Base-by-base conservation (phyloP, 2,797 vertebrate species). In the Anableps anableps region DNA sequence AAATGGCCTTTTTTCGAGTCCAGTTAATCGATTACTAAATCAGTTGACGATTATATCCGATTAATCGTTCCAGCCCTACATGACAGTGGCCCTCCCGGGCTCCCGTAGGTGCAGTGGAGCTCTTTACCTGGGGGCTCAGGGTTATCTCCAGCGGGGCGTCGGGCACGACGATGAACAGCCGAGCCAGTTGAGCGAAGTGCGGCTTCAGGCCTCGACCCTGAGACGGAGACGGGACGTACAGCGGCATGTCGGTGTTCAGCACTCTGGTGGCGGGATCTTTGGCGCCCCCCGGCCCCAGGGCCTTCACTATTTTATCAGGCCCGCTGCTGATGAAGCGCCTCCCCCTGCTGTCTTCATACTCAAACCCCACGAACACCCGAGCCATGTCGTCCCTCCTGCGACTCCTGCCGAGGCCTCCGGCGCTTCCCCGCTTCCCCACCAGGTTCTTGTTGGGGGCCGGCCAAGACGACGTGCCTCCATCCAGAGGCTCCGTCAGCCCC, bases 251-350 rank as follows among this genome's bases (percentile, higher is more conserved):
- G 0, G 97, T 97, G 82, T 98, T 99, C 21, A 99, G 94, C 13
- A 97, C 98, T 83, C 98, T 96, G 81, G 96, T 95, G 79, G 99
- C 99, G 0, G 98, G 97, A 14, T 99, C 99, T 84, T 99, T 99
- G 0, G 97, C 96, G 0, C 98, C 98, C 1, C 97, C 98, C 0
- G 96, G 96, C 45, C 98, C 99, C 90, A 98, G 95, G 64, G 98
- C 98, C 92, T 99, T 99, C 91, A 99, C 97, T 26, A 99, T 95
- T 86, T 99, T 99, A 75, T 99, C 99, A 1, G 99, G 99, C 13
- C 97, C 98, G 0, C 97, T 98, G 88, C 98, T 99, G 89, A 99
- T 97, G 94, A 99, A 99, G 76, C 99, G 96, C 13, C 98, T 95
- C 0, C 99, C 99, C 48, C 99, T 94, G 53, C 97, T 96, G 5